Base-by-base conservation (phyloP, 23 tunicate genomes). In the Ciona savignyi region DNA sequence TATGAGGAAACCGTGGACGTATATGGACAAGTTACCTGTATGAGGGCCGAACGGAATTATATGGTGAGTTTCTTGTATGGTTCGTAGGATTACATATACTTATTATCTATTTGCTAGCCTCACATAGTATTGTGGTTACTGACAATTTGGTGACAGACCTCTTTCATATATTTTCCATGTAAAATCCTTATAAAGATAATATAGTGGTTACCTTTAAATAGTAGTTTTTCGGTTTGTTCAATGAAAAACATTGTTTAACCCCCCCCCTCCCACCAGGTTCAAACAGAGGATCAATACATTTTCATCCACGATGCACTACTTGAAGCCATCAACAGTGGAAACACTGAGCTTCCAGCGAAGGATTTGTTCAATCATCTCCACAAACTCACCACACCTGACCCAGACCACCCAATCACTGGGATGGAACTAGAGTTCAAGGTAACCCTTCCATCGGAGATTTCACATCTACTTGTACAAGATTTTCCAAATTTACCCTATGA, bases 221-320 rank as follows among this genome's bases (percentile, higher is more conserved):
- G n/a, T n/a, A n/a, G n/a, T n/a, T n/a, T n/a, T n/a, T n/a, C n/a
- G n/a, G n/a, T n/a, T n/a, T n/a, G n/a, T n/a, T n/a, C n/a, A n/a
- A n/a, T n/a, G n/a, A n/a, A 11, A 49, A 49, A 49, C 61, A 49
- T 49, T 49, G 20, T 48, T 48, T 2, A 48, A 15, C 80, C 83
- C 85, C 89, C 88, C 2, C 99, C 87, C 79, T 80, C 90, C 74
- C n/a, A n/a, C 65, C 81, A 88, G 90, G 95, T 95, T 0, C 99
- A 95, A 80, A 85, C 91, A 20, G 99, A 95, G 73, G 99, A 95
- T 32, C 99, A 95, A 64, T 95, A 95, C 48, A 78, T 95, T 25
- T 95, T 95, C 77, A 86, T 95, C 56, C 96, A 88, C 73, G 99
- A 95, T 64, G 90, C 97, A 11, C 70, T 91, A n/a, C 72, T 91